A percentile compares a stretch with the other conserved stretches of the same genome.
phyloP scores from a whole-genome alignment of 2,113 vertebrate genomes.

The Cathartes aura region DNA sequence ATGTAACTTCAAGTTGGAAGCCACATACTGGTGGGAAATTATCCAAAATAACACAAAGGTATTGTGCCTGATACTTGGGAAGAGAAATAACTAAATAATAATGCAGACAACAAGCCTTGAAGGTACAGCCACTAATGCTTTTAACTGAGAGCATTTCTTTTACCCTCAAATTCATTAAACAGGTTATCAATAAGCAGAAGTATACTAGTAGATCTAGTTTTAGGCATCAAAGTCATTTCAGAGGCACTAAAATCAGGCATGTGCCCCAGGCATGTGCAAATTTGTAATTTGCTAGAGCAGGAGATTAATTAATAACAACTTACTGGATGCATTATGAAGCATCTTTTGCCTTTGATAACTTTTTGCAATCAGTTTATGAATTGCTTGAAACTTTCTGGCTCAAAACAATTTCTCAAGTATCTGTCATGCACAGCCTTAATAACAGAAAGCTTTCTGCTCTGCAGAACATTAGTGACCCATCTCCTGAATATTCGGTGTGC shows the following conservation, averaged over 20 bases:
- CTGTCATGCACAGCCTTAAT: not conserved
- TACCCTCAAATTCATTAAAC: not conserved
- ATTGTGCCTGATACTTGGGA: not conserved
- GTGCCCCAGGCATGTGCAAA: not conserved
- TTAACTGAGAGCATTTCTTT: not conserved
- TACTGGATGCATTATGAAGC: not conserved
- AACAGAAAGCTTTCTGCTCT: not conserved
- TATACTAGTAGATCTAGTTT: not conserved
- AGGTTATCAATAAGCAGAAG: not conserved
- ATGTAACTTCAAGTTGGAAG: not conserved
- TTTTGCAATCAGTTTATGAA: not conserved
- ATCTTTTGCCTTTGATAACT: not conserved
- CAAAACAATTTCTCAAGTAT: not conserved
- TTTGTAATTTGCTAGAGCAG: not conserved
- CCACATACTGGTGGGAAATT: not conserved
- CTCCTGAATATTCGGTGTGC: not conserved
- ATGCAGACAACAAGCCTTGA: not conserved
- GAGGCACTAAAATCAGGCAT: not conserved
- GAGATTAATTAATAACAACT: not conserved
- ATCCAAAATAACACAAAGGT: not conserved
- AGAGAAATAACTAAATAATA: not conserved
- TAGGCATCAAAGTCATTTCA: not conserved
- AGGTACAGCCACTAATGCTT: not conserved
- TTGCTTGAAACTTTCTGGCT: not conserved
- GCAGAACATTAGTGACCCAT: not conserved